Percentiles rank a stretch among this genome's conserved stretches.
Evolutionary conservation across 92 coral and sea anemone species (phyloP).

Genomic region (Muricea muricata): DNA sequence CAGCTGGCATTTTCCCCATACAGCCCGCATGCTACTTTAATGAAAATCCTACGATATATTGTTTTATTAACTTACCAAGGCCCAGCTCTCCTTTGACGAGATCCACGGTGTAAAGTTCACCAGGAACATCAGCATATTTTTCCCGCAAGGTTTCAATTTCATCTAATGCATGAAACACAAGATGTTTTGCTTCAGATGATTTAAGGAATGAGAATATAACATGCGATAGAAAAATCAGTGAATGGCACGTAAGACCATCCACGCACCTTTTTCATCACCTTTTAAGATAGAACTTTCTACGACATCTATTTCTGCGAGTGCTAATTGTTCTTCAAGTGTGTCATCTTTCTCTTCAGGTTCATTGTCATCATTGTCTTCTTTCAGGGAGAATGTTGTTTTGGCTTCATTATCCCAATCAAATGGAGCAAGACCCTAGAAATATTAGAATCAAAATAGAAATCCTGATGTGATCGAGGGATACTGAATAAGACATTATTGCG

Average conservation of each 20-base stretch:
- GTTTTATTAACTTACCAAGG: constrained; percentile 58
- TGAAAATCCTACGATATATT: no score
- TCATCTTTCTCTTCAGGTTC: background rate
- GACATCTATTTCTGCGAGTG: background rate
- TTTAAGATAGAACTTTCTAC: background rate
- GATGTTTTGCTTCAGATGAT: background rate
- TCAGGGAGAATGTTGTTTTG: background rate
- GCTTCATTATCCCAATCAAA: constrained; percentile 2
- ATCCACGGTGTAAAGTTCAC: constrained; percentile 82
- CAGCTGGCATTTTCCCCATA: no score
- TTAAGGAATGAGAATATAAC: no score
- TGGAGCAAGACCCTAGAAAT: constrained; percentile 7
- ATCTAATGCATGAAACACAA: constrained; percentile 19
- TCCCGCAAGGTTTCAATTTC: constrained; percentile 64
- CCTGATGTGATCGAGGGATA: no score
- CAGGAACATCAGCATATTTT: constrained; percentile 94
- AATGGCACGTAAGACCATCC: background rate
- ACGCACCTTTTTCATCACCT: constrained; percentile 12
- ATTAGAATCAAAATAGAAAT: background rate
- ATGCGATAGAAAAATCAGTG: background rate
- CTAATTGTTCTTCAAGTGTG: background rate
- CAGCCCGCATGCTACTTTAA: no score
- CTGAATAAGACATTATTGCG: background rate
- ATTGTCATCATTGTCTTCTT: constrained; percentile 20
- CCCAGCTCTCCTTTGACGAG: constrained; percentile 86